A percentile compares a stretch with the other conserved stretches of the same genome.
These are phyloP conservation scores for Crossaster papposus DNA, from an alignment of 53 echinoderm and acorn worm genomes.

Conservation along the genomic window DNA sequence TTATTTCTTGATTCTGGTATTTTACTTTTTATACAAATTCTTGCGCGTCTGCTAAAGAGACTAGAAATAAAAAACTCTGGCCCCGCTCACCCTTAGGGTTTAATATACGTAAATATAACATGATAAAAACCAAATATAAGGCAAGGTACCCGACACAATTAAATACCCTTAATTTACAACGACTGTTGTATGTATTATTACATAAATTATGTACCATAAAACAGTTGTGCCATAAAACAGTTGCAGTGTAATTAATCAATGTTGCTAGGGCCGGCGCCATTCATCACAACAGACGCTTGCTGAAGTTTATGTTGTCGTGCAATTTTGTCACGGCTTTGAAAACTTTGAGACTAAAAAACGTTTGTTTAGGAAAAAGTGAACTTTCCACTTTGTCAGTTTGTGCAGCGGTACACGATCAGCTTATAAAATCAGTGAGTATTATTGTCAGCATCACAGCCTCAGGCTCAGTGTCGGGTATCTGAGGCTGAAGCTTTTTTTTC, in stretches of 20 bases:
- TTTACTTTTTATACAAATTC: background rate
- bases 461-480: too few species aligned
- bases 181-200: constrained; percentile 38
- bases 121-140: background rate
- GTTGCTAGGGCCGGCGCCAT: constrained; percentile 51
- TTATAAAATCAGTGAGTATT: too few species aligned
- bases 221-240: constrained; percentile 41
- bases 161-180: background rate
- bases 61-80: background rate
- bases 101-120: background rate
- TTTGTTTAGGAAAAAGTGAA: too few species aligned
- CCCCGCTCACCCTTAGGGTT: background rate
- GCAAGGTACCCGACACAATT: background rate
- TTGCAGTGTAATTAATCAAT: constrained; percentile 24
- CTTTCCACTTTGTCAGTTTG: too few species aligned
- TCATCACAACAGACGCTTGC: background rate
- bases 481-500: too few species aligned
- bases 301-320: background rate
- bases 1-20: too few species aligned
- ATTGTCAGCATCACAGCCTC: too few species aligned
- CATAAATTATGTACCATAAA: background rate
- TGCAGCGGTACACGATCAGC: too few species aligned
- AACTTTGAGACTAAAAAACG: too few species aligned
- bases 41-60: background rate
- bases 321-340: background rate